Evolutionary conservation across 2,888 invertebrate species (phyloP), one percentile per base, ranked within the genome.

Genomic region (Limulus polyphemus): DNA sequence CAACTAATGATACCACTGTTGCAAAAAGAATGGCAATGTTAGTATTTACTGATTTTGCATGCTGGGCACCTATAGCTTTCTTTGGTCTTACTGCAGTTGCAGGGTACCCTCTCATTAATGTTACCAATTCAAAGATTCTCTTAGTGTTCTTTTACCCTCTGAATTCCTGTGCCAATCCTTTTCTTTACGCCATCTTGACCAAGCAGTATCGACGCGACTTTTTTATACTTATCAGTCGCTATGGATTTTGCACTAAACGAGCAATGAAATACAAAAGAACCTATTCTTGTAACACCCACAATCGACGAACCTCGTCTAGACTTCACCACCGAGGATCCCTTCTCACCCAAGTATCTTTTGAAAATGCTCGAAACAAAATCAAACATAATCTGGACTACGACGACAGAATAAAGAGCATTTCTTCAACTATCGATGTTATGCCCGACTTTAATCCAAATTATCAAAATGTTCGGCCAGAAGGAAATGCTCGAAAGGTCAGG

Each of bases 121-220:
- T 92, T 0, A 79, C 80, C 50, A 77, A 79, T 64, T 78, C 81
- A 10, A 81, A 81, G 72, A 78, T 93, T 57, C 78, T 91, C 12
- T 77, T 91, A 64, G 91, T 93, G 11, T 90, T 93, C 75, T 90
- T 93, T 74, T 90, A 92, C 74, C 93, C 93, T 0, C 77, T 94
- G 65, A 93, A 93, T 77, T 88, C 91, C 0, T 91, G 90, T 74
- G 90, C 92, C 51, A 92, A 94, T 78, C 93, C 93, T 0, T 92
- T 91, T 79, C 78, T 94, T 4, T 94, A 93, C 76, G 92, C 90
- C 16, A 88, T 93, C 69, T 79, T 91, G 73, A 93, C 92, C 10
- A 84, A 89, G 66, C 90, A 90, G 76, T 91, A 90, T 74, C 81
- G 90, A 54, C 81, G 84, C 69, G 90, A 92, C 75, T 79, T 88